Evolutionary conservation across 35 echinoderm and acorn worm genomes (phyloP), one percentile per base, ranked within the genome.

Genomic region (Amphiura filiformis): DNA sequence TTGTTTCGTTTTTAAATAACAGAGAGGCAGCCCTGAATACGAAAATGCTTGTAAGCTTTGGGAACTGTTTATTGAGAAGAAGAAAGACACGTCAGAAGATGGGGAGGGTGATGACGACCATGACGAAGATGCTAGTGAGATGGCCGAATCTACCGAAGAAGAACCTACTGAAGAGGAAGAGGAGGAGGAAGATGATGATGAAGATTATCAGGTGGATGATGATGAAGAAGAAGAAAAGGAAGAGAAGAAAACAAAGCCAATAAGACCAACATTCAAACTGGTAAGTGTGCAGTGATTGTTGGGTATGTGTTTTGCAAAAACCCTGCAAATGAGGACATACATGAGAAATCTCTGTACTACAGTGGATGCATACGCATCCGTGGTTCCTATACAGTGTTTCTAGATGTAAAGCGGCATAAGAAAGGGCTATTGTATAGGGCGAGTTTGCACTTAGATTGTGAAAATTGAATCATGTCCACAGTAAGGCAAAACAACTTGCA

Each of bases 41-140:
- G 85, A 89, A 39, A 90, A 98, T 90, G 96, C 96, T 32, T 78
- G 77, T 56, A 92, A 98, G 28, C 81, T 98, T 1, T 98, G 96
- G 96, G 84, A 84, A 18, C 37, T 94, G 20, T 90, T 94, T 30
- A n/a, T 82, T 22, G 36, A 87, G 39, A 88, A 65, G 70, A 83
- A 84, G 32, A 80, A 86, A 49, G 88, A 91, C 36, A 61, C 78
- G 28, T 37, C 91, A 36, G 84, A 87, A 5, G 78, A 90, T 42
- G 41, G 47, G 18, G 61, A 64, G 0, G 7, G n/a, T 15, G 38
- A 34, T 38, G 76, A 87, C 22, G 65, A 78, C 35, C 14, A 26
- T 0, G 41, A 35, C 26, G 61, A 70, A n/a, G 61, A 4, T 70
- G 28, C 37, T 28, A 17, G 30, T 3, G 47, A 84, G 47, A 18